A percentile compares a stretch with the other conserved stretches of the same genome.
phyloP scores from a whole-genome alignment of 2,113 vertebrate species.

The Hippocampus mohnikei region DNA sequence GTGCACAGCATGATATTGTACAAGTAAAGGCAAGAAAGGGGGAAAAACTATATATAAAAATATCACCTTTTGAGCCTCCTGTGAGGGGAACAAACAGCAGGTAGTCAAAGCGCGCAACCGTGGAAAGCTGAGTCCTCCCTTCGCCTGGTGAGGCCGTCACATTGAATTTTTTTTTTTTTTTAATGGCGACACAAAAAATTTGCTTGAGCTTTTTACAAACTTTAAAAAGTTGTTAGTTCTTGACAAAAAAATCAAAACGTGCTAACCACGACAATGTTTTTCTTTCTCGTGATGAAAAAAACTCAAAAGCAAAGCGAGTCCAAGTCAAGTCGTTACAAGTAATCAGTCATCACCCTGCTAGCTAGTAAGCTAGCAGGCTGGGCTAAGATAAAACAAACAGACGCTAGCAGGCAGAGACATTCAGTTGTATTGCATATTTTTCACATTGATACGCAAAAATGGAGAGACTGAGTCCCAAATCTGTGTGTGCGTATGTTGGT shows the following conservation, averaged over 20 bases:
- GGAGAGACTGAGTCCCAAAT: neutral
- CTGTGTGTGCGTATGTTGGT: neutral
- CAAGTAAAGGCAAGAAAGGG: constrained; percentile 67
- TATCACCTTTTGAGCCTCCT: constrained; percentile 53
- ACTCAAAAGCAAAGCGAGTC: constrained; percentile 7
- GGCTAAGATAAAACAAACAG: neutral
- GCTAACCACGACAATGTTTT: neutral
- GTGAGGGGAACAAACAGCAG: constrained; percentile 52
- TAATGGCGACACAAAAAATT: neutral
- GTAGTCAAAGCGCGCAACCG: constrained; percentile 48
- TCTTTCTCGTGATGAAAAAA: neutral
- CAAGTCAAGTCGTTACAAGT: neutral
- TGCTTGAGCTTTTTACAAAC: neutral
- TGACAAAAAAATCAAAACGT: neutral
- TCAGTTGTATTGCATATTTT: neutral
- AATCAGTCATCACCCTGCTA: neutral
- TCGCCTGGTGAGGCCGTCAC: neutral
- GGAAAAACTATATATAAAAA: constrained; percentile 55
- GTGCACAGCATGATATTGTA: constrained; percentile 74
- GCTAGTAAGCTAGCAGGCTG: neutral
- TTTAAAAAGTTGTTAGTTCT: neutral
- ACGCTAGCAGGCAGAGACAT: neutral
- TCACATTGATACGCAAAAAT: neutral
- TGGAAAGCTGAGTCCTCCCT: constrained; percentile 3
- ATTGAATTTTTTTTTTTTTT: neutral